Base-by-base conservation (phyloP, 1,140 invertebrate species). In the Aphidius gifuensis region DNA sequence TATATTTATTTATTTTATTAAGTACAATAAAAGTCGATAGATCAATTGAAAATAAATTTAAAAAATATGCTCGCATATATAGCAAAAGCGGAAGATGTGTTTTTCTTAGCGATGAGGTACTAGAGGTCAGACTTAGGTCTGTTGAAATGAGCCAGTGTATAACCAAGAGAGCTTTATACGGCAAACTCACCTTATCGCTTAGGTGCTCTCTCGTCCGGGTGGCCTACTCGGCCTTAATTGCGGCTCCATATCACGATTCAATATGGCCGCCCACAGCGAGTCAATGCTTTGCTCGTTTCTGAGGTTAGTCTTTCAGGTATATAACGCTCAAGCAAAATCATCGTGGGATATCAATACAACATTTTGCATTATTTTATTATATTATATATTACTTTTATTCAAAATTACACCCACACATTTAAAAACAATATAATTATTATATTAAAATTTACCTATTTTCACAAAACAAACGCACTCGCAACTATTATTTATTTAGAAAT, bases 201-300 rank as follows among this genome's bases (percentile, higher is more conserved):
- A 64, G 48, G 64, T 51, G 60, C 66, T 72, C 69, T 68, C 68
- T 71, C 76, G 76, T 74, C 77, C 78, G 79, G 79, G 79, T 81
- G 79, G 79, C 79, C 78, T 78, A 78, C 74, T 77, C 76, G 74
- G 73, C 74, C 76, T 81, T 80, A 80, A 80, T 80, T 79, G 74
- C 73, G 73, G 72, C 69, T 67, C 74, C 75, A 73, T 79, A 81
- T 81, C 78, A 80, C 78, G 77, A 81, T 81, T 71, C 79, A 81
- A 79, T 78, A 79, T 80, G 77, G 76, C 77, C 78, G 75, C 74
- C 74, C 77, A 78, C 76, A 64, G 72, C 69, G 74, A 55, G 53
- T 38, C 43, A 42, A 55, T 38, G 53, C 53, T 44, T 8, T 11
- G 43, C 2, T 44, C 43, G 2, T 44, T 44, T 44, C 2, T 44